Evolutionary conservation across 2,888 invertebrate genomes (phyloP).

Genomic region (Lasius fuliginosus): DNA sequence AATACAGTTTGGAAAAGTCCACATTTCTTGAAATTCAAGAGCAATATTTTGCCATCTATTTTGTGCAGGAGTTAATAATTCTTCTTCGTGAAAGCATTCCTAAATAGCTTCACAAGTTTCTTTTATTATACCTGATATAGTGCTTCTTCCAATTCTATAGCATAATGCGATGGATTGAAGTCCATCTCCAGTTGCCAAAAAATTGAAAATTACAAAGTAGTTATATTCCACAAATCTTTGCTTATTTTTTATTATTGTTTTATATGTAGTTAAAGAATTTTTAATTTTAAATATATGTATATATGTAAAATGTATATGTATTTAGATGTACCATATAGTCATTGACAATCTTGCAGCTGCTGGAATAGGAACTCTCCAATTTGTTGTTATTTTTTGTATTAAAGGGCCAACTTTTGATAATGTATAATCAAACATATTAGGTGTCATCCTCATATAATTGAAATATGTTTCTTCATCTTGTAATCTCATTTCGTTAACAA

Average conservation of each 20-base stretch:
- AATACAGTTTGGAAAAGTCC: conserved; percentile 1
- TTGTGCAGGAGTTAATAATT: background rate
- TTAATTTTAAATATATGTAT: no score
- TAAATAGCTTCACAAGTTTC: background rate
- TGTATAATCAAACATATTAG: background rate
- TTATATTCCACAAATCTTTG: background rate
- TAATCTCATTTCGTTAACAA: background rate
- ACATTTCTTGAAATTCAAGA: background rate
- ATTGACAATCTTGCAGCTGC: background rate
- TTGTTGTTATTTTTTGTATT: background rate
- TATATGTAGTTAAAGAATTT: no score
- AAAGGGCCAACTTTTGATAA: background rate
- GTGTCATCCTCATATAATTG: background rate
- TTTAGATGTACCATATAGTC: background rate
- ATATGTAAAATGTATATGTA: no score
- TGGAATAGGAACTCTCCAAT: background rate
- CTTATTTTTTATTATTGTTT: background rate
- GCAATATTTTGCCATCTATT: background rate
- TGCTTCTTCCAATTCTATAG: background rate
- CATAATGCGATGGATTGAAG: background rate
- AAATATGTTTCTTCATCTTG: background rate
- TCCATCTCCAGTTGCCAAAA: conserved; percentile 1
- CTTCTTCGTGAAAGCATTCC: background rate
- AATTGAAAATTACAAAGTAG: background rate
- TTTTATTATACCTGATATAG: background rate